Base-by-base conservation (phyloP, 2,888 invertebrate genomes). In the Drosophila recens region DNA sequence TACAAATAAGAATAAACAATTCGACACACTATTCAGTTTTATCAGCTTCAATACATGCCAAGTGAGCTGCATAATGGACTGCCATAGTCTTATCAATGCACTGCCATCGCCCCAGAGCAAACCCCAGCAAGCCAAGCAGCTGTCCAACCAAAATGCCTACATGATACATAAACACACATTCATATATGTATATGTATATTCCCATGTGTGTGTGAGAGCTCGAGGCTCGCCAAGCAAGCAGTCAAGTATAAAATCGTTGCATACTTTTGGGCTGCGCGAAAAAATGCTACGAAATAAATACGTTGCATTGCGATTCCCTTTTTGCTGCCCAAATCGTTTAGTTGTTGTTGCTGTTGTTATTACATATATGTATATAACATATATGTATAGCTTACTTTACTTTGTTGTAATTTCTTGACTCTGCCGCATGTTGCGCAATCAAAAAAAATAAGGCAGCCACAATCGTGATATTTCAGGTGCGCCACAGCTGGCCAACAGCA, bases 31-130 rank as follows among this genome's bases (percentile, higher is more conserved):
- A 40, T 63, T 43, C 68, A 30, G 42, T 69, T 69, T 77, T 77
- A 77, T 79, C 76, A 57, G 63, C 43, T 67, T 54, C 75, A 62
- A 76, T 77, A 67, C 72, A 46, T 70, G 77, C 77, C 88, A 77
- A 82, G 80, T 82, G 83, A 88, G 80, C 80, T 77, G 75, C 80
- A 82, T 80, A 84, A 84, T 87, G 80, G 77, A 78, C 83, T 85
- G 88, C 80, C 88, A 74, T 58, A 67, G 75, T 74, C 88, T 75
- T 88, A 86, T 82, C 88, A 77, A 71, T 75, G 72, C 68, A 75
- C 64, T 70, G 75, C 73, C 80, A 86, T 82, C 83, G 86, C 70
- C 40, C 38, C 59, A 67, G 11, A 30, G 57, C 46, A 15, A 68
- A 46, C 33, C 33, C 45, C 51, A 33, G 20, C 48, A 58, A 64